Evolutionary conservation across 2,888 invertebrate genomes (phyloP).

Genomic region (Phyllotreta striolata): DNA sequence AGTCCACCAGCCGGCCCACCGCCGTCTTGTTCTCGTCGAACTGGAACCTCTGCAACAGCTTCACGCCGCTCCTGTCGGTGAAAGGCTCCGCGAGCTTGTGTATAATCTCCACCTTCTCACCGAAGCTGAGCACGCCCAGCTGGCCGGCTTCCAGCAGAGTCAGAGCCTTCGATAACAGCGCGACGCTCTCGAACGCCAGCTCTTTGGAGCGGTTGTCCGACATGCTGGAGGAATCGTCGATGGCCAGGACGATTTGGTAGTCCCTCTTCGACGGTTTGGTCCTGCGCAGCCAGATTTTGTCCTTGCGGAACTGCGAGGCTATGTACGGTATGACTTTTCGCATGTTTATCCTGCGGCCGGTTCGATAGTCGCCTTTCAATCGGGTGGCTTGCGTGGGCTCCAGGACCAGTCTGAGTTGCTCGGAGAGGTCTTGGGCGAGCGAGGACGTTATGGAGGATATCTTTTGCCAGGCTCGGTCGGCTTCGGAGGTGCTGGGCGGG

Average conservation of each 20-base stretch:
- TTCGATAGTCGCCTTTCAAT: slow-evolving; percentile 93
- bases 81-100: slow-evolving; percentile 88
- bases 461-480: slow-evolving; percentile 68
- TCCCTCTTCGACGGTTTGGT: slow-evolving; percentile 95
- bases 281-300: slow-evolving; percentile 97
- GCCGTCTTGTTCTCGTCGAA: slow-evolving; percentile 92
- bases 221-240: slow-evolving; percentile 96
- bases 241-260: slow-evolving; percentile 94
- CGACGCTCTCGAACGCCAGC: slow-evolving; percentile 93
- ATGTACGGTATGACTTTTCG: slow-evolving; percentile 98
- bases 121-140: slow-evolving; percentile 90
- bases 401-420: slow-evolving; percentile 90
- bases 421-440: slow-evolving; percentile 87
- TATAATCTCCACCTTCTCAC: slow-evolving; percentile 84
- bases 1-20: slow-evolving; percentile 83
- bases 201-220: slow-evolving; percentile 89
- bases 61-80: slow-evolving; percentile 85
- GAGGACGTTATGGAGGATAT: slow-evolving; percentile 68
- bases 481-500: slow-evolving; percentile 62
- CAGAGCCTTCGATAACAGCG: slow-evolving; percentile 88
- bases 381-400: slow-evolving; percentile 95
- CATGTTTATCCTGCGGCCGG: slow-evolving; percentile 98
- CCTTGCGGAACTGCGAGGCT: slow-evolving; percentile 98
- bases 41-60: slow-evolving; percentile 79
- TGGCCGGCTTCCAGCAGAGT: slow-evolving; percentile 94